Conservation (phyloP, 2,797 vertebrate species). For the Clarias pachynema region DNA sequence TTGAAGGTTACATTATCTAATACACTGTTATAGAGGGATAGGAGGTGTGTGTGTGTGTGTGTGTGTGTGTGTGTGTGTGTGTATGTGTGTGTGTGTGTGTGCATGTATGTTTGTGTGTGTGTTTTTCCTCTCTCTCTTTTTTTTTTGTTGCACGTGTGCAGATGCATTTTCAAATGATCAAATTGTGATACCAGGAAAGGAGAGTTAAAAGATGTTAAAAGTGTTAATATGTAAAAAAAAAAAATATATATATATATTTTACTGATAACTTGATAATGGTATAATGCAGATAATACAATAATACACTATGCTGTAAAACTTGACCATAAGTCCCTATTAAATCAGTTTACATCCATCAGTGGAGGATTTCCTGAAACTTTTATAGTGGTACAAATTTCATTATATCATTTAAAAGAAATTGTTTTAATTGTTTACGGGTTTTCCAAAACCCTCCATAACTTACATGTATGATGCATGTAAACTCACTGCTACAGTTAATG, state of each 20-base stretch:
- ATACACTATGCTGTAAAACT: not conserved
- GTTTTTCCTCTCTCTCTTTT: no score
- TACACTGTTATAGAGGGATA: slow-evolving; percentile 33
- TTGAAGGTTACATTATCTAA: slow-evolving; percentile 57
- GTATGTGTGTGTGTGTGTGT: not conserved
- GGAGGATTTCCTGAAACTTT: not conserved
- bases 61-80: not conserved
- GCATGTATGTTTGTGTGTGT: not conserved
- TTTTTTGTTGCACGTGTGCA: not conserved
- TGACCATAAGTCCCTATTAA: not conserved
- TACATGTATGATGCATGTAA: not conserved
- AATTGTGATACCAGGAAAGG: not conserved
- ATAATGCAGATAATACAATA: not conserved
- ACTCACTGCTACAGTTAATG: not conserved
- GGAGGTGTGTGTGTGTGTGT: slow-evolving; percentile 12
- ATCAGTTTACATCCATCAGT: not conserved
- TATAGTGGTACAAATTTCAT: no score
- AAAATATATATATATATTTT: no score
- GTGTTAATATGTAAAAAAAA: not conserved
- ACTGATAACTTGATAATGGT: not conserved
- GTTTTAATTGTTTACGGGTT: not conserved
- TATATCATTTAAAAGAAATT: not conserved
- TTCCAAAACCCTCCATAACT: not conserved
- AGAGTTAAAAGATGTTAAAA: not conserved
- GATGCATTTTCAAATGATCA: not conserved